Conservation (phyloP, 2,888 invertebrate genomes). For the Itoplectis maculator region DNA sequence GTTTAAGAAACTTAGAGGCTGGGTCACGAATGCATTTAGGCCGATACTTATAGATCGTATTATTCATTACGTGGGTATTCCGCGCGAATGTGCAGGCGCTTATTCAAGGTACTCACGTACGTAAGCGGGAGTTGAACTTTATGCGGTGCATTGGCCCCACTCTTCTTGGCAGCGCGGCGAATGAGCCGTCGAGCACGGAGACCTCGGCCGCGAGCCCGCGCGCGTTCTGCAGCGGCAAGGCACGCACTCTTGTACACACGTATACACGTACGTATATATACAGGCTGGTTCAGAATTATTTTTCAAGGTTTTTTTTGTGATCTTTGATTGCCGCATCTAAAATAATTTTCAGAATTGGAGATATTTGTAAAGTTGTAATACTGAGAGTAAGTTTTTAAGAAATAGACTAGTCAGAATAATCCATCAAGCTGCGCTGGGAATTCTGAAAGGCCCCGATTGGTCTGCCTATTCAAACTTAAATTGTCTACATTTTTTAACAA, state of each 20-base stretch:
- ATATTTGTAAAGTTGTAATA: too few species aligned
- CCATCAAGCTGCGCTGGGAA: too few species aligned
- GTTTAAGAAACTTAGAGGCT: not conserved
- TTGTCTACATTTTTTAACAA: too few species aligned
- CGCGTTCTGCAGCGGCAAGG: not conserved
- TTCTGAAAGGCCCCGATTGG: too few species aligned
- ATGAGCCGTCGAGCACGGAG: constrained; percentile 40
- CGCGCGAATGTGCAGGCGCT: constrained; percentile 9
- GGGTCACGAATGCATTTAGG: not conserved
- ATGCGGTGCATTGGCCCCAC: constrained; percentile 62
- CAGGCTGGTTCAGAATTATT: not conserved
- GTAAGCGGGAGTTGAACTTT: constrained; percentile 63
- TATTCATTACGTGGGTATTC: constrained; percentile 33
- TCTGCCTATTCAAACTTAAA: too few species aligned
- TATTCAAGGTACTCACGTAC: constrained; percentile 42
- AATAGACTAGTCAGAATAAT: too few species aligned
- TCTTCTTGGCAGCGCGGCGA: constrained; percentile 52
- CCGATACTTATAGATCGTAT: not conserved
- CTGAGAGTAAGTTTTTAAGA: too few species aligned
- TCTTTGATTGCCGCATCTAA: too few species aligned
- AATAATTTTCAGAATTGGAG: too few species aligned
- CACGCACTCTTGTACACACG: constrained; percentile 50
- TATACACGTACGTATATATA: not conserved
- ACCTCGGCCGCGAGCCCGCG: constrained; percentile 10
- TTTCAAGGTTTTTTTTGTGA: too few species aligned